Percentiles rank a stretch among this genome's conserved stretches.
Conservation (phyloP, 2,113 vertebrate species). For the Picathartes gymnocephalus region DNA sequence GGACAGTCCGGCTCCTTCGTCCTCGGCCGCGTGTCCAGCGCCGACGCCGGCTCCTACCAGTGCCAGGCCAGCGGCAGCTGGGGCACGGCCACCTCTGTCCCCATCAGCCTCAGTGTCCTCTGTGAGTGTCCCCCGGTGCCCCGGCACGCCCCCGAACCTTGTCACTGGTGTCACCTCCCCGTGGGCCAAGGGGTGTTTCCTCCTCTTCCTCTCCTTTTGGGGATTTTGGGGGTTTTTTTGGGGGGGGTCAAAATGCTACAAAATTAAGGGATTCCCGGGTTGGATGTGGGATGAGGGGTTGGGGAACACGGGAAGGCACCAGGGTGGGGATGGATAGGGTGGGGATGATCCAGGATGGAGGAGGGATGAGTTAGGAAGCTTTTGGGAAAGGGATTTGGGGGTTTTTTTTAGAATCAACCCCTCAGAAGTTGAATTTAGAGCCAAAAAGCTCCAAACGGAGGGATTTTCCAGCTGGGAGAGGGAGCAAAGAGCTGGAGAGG, state of each 20-base stretch:
- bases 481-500: too few species aligned
- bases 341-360: accelerated
- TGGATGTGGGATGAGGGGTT: accelerated
- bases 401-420: too few species aligned
- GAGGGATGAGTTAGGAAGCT: neutral
- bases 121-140: slow-evolving; percentile 59
- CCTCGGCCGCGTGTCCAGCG: neutral
- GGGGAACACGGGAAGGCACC: too few species aligned
- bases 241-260: accelerated
- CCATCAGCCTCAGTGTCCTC: slow-evolving; percentile 48
- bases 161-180: accelerated
- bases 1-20: neutral
- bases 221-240: accelerated
- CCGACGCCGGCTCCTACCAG: slow-evolving; percentile 65
- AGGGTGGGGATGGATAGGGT: accelerated
- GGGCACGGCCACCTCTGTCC: slow-evolving; percentile 5
- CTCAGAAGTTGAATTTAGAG: neutral
- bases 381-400: neutral
- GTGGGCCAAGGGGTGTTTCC: accelerated
- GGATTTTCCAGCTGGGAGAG: accelerated
- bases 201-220: neutral
- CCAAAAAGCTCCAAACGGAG: too few species aligned
- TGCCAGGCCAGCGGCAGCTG: slow-evolving; percentile 38
- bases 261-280: neutral
- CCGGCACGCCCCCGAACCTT: too few species aligned